These are phyloP conservation scores for Lytechinus variegatus DNA, from an alignment of 35 echinoderm and acorn worm species.

Conservation along the genomic window DNA sequence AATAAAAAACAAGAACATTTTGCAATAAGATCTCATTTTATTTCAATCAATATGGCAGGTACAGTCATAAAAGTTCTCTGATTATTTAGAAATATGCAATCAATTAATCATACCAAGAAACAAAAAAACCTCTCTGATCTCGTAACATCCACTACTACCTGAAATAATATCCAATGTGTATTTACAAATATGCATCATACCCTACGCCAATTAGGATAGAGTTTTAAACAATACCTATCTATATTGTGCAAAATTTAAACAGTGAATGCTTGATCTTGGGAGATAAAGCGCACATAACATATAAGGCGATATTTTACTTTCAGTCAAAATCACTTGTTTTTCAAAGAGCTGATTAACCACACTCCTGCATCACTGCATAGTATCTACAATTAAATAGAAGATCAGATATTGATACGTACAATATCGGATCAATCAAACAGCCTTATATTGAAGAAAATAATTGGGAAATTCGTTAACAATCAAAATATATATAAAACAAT, in stretches of 20 bases:
- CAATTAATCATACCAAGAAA: not conserved
- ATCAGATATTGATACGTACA: not conserved
- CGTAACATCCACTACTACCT: not conserved
- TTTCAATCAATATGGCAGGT: conserved; percentile 12
- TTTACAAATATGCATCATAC: not conserved
- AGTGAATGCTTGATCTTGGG: not conserved
- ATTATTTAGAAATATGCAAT: conserved; percentile 14
- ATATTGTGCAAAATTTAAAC: not conserved
- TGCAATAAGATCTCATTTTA: not conserved
- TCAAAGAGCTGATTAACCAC: not conserved
- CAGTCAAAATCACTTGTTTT: not conserved
- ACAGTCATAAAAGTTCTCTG: not conserved
- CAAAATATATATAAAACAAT: too few species aligned
- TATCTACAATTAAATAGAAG: not conserved
- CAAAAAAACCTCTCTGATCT: not conserved
- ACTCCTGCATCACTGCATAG: not conserved
- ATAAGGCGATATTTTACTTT: not conserved
- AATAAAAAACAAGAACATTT: not conserved
- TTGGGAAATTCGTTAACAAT: too few species aligned
- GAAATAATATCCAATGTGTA: not conserved
- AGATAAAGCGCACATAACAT: not conserved
- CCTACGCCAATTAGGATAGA: not conserved
- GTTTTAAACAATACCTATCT: not conserved
- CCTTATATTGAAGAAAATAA: not conserved
- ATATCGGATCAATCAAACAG: not conserved